Evolutionary conservation across 2,797 vertebrate species (phyloP), one percentile per base, ranked within the genome.

Genomic region (Paratrypauchen microcephalus): DNA sequence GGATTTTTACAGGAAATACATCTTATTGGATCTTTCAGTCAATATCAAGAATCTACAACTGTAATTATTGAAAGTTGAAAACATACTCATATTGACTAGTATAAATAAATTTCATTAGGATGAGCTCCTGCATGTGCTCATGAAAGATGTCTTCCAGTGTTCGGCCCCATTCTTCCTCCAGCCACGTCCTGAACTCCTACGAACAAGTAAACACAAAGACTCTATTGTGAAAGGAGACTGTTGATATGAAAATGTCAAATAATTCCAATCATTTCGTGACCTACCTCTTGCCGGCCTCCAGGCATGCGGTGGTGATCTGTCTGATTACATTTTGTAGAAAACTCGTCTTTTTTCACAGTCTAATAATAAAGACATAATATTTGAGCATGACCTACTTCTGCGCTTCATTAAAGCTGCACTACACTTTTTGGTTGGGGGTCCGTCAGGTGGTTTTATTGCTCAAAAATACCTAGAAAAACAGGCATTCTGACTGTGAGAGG

Each of bases 81-180:
- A 8, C 96, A 76, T 92, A 97, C 97, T 99, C 98, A 0, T 99
- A 99, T 91, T 99, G 98, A 90, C 98, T 99, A 70, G 97, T 99
- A 76, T 99, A 99, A 88, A 99, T 99, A 84, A 99, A 99, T 88
- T 99, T 99, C 97, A 99, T 99, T 68, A 99, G 90, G 77, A 99
- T 99, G 72, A 99, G 94, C 88, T 99, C 98, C 82, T 99, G 98
- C 96, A 97, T 99, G 91, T 99, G 98, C 61, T 99, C 98, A 0
- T 99, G 96, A 89, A 99, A 99, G 79, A 99, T 99, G 83, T 99
- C 98, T 75, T 99, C 98, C 74, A 99, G 89, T 0, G 98, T 99
- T 54, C 97, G 92, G 2, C 97, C 98, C 96, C 97, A 98, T 71
- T 99, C 98, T 74, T 99, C 98, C 81, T 97, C 93, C 70, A 99